phyloP scores from a whole-genome alignment of 2,113 vertebrate species.

The Lycaon pictus region DNA sequence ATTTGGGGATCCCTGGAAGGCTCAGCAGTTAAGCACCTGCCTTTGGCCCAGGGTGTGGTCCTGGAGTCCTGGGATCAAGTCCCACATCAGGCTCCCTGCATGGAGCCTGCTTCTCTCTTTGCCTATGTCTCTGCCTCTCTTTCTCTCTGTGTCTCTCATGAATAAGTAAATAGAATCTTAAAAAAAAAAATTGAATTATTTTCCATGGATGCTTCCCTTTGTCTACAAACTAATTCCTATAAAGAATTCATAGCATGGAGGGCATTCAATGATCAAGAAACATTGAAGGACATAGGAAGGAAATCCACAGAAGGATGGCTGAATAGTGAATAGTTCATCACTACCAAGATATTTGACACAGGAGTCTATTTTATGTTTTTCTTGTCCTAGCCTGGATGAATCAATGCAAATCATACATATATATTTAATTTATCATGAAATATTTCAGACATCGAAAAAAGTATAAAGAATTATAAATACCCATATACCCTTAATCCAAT shows the following conservation, averaged over 20 bases:
- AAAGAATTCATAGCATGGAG: not conserved
- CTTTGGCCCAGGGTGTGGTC: no score
- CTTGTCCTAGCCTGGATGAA: not conserved
- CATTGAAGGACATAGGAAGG: not conserved
- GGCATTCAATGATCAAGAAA: not conserved
- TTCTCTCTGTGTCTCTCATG: no score
- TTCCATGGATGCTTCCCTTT: not conserved
- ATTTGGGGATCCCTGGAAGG: not conserved
- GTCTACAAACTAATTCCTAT: not conserved
- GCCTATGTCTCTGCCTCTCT: no score
- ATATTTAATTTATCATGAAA: conserved; percentile 53
- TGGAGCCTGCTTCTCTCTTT: no score
- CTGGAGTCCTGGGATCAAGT: no score
- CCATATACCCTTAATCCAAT: not conserved
- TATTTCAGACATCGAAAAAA: conserved; percentile 2
- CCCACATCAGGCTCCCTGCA: no score
- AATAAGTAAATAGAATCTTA: no score
- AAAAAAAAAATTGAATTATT: not conserved
- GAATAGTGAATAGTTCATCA: not conserved
- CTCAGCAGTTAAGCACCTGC: no score
- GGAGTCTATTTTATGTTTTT: conserved; percentile 22
- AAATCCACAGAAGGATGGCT: not conserved
- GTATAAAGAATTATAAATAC: conserved; percentile 18
- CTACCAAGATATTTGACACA: not conserved
- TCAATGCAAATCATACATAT: not conserved